Evolutionary conservation across 2,113 vertebrate genomes (phyloP), one percentile per base, ranked within the genome.

Genomic region (Motacilla tschutschensis): DNA sequence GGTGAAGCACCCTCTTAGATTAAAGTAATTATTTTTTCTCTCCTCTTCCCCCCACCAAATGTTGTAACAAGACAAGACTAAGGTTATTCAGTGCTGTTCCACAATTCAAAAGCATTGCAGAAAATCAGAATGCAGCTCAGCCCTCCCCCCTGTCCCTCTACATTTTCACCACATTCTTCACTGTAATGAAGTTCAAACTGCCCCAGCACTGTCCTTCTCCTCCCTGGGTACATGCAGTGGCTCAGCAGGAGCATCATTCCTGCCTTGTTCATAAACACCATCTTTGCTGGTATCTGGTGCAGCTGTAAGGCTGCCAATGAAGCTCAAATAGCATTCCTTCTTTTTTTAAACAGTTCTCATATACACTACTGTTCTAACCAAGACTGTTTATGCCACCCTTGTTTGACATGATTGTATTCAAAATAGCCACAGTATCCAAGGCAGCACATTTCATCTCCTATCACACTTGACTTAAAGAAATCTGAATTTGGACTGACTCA

Each of bases 401-500:
- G 44, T 67, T 82, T 69, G 79, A 73, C 47, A 73, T 3, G 14
- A 33, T n/a, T 82, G 46, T 58, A 85, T 91, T 81, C 55, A 82
- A 84, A 90, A 70, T 12, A 63, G 59, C 29, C 43, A 40, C 55
- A 15, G 51, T 55, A 33, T 86, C 69, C 79, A 92, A 59, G 54
- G 46, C 83, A 80, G 58, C 47, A 74, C 46, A 74, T 21, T 35
- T 36, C 19, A 48, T 75, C 63, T 75, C 48, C 46, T 67, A 65
- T 22, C 33, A 66, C 54, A 53, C 13, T 60, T 58, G 17, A 60
- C 12, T 70, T 57, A 28, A 78, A 78, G 66, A 88, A 85, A 60
- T 38, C 21, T 82, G 62, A 72, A 74, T 63, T 62, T 31, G 5
- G 36, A 66, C 9, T 38, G 29, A 92, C 98, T 96, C 63, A 99